Base-by-base conservation (phyloP, 37 sponge, comb jelly and placozoan genomes). In the Chondrosia reniformis region DNA sequence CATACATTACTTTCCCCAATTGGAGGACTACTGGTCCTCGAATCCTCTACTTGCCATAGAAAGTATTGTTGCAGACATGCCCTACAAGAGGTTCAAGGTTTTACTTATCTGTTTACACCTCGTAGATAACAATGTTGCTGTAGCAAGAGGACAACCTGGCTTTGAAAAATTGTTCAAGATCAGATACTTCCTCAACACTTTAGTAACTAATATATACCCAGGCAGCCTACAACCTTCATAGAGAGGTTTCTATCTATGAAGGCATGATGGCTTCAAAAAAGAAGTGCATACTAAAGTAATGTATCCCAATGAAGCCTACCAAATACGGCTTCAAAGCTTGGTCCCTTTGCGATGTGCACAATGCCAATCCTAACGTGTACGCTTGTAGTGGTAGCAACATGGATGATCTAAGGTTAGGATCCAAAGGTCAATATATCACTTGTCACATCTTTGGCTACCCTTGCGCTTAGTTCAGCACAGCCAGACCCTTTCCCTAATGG, bases 201-300 rank as follows among this genome's bases (percentile, higher is more conserved):
- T 56, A 4, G 2, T 24, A 8, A 28, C n/a, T 3, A 56, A n/a
- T n/a, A n/a, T n/a, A 56, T 28, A 56, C 25, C 27, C 58, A 8
- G 58, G 7, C 2, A 28, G 3, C 4, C 2, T 8, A 56, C 58
- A 56, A 46, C 54, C 55, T 34, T 7, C 3, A 6, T 4, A 4
- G 74, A n/a, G 17, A 46, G 25, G n/a, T 45, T 44, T 49, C 54
- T 8, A 46, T 75, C 30, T 49, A 75, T 75, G 75, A 45, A 32
- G 75, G 54, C 15, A 75, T 75, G 54, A 55, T 75, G 17, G 75
- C 54, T 44, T 75, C 27, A 49, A 75, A 75, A 44, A 55, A 55
- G 13, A 10, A 6, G 8, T 41, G 22, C 8, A 22, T 32, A 8
- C 31, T 75, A 30, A 75, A 75, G 31, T 55, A 75, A 34, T 75